Percentiles rank a stretch among this genome's conserved stretches.
These are phyloP conservation scores for Phaonia tiefii DNA, from an alignment of 2,888 invertebrate species.

Conservation along the genomic window DNA sequence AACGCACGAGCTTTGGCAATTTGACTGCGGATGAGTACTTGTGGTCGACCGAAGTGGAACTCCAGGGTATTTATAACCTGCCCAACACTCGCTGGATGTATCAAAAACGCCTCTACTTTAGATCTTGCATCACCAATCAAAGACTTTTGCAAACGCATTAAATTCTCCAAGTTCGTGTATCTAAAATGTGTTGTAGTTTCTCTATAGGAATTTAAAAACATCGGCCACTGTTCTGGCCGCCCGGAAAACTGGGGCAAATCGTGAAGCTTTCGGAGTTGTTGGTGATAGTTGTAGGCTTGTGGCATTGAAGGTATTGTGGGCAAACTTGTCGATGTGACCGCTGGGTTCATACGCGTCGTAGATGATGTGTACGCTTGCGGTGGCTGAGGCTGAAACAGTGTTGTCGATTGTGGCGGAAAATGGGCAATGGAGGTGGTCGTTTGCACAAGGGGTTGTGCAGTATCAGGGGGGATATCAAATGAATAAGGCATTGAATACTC, in stretches of 20 bases:
- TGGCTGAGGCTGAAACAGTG: not conserved
- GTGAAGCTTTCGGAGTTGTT: slow-evolving; percentile 52
- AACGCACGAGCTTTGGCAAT: slow-evolving; percentile 60
- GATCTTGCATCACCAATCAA: slow-evolving; percentile 58
- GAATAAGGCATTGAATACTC: not conserved
- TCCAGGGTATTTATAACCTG: slow-evolving; percentile 58
- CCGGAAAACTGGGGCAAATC: slow-evolving; percentile 67
- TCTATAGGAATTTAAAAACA: slow-evolving; percentile 62
- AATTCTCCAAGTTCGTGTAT: slow-evolving; percentile 59
- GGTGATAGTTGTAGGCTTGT: not conserved
- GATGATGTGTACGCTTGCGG: not conserved
- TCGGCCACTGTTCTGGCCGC: slow-evolving; percentile 67
- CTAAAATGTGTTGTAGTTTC: slow-evolving; percentile 57
- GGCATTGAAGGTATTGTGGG: not conserved
- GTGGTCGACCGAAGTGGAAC: slow-evolving; percentile 67
- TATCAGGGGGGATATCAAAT: not conserved
- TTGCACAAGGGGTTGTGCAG: not conserved
- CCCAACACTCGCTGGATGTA: slow-evolving; percentile 61
- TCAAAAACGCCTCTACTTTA: slow-evolving; percentile 61
- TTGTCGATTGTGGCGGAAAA: slow-evolving; percentile 3
- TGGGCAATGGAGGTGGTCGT: slow-evolving; percentile 6
- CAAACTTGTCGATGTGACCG: not conserved
- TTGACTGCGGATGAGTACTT: slow-evolving; percentile 64
- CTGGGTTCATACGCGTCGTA: slow-evolving; percentile 1
- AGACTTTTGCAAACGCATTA: slow-evolving; percentile 60